These are phyloP conservation scores for Drosophila nigrodunni DNA, from an alignment of 1,140 invertebrate genomes.

Conservation along the genomic window DNA sequence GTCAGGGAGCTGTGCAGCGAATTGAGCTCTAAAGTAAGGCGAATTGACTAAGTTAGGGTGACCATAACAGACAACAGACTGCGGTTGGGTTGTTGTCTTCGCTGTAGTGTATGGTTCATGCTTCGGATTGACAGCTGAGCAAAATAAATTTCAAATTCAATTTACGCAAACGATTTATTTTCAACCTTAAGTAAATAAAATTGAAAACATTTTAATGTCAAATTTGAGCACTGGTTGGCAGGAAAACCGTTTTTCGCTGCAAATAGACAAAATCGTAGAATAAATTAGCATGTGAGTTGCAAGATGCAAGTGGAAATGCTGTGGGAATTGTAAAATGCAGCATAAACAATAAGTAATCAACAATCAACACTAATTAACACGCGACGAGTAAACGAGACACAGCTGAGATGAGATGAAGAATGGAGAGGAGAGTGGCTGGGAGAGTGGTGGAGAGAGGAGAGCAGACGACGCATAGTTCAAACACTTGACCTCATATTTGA, in stretches of 20 bases:
- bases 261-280: slow-evolving; percentile 15
- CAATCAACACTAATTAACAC: slow-evolving; percentile 72
- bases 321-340: slow-evolving; percentile 65
- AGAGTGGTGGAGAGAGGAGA: neutral
- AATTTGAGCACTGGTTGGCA: neutral
- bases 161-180: neutral
- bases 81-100: slow-evolving; percentile 17
- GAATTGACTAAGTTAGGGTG: slow-evolving; percentile 20
- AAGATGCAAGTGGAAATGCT: slow-evolving; percentile 29
- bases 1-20: slow-evolving; percentile 20
- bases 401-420: slow-evolving; percentile 15
- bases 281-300: slow-evolving; percentile 38
- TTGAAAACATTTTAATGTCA: neutral
- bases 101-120: slow-evolving; percentile 15
- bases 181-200: neutral
- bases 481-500: slow-evolving; percentile 81
- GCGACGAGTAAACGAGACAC: slow-evolving; percentile 47
- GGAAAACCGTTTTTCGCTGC: slow-evolving; percentile 17
- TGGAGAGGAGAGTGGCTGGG: neutral
- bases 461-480: slow-evolving; percentile 53
- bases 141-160: neutral
- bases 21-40: neutral
- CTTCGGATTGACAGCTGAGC: slow-evolving; percentile 4
- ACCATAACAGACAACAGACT: slow-evolving; percentile 10
- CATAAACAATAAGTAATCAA: slow-evolving; percentile 66